phyloP scores from a whole-genome alignment of 2,113 vertebrate species.

The Odontophorus gujanensis region DNA sequence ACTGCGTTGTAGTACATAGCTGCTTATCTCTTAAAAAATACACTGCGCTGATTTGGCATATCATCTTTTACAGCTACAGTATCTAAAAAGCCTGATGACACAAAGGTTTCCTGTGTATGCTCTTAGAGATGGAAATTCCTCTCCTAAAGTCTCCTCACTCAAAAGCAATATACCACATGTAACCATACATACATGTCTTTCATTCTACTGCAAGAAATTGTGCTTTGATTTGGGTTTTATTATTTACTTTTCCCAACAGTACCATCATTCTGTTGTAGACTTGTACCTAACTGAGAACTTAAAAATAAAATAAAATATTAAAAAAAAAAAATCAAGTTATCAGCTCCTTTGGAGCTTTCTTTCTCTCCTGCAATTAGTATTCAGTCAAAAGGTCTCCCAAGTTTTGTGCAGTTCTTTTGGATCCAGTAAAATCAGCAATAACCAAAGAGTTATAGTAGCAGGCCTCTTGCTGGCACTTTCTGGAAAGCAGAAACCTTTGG shows the following conservation, averaged over 20 bases:
- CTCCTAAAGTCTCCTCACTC: not conserved
- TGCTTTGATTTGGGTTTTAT: not conserved
- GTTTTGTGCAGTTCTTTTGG: not conserved
- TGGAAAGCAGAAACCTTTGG: not conserved
- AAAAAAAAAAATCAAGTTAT: not conserved
- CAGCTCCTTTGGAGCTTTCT: not conserved
- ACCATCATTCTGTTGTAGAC: not conserved
- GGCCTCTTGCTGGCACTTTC: not conserved
- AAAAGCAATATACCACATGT: not conserved
- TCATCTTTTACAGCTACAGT: not conserved
- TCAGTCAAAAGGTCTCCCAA: not conserved
- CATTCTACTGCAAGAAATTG: not conserved
- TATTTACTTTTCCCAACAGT: not conserved
- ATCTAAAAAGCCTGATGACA: not conserved
- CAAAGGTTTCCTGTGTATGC: not conserved
- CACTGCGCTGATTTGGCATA: not conserved
- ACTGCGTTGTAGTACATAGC: not conserved
- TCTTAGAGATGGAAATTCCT: not conserved
- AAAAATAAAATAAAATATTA: not conserved
- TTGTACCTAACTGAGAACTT: not conserved
- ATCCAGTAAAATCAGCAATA: not conserved
- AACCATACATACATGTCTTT: not conserved
- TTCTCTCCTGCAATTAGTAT: not conserved
- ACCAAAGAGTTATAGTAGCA: not conserved
- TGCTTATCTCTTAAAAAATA: not conserved